Conservation (phyloP, 2,888 invertebrate species). For the Ditula angustiorana region DNA sequence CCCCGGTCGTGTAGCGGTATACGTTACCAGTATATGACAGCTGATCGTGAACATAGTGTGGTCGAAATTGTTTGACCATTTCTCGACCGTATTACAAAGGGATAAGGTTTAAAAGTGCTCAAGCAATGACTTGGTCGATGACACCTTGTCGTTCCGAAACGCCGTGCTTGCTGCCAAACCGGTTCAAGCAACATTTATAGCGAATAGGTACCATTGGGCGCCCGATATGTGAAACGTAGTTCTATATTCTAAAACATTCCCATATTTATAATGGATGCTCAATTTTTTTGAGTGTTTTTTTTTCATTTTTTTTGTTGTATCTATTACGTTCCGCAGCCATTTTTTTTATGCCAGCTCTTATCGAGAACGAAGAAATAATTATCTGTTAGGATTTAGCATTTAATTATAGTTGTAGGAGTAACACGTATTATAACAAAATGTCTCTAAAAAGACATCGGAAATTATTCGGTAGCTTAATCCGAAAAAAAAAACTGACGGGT, state of each 20-base stretch:
- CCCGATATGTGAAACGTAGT: background rate
- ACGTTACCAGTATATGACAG: too few relatives aligned
- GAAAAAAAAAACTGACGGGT: background rate
- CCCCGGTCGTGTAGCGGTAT: too few relatives aligned
- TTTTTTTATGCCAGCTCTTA: conserved; percentile 11
- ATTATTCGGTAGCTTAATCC: background rate
- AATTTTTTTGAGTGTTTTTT: conserved; percentile 11
- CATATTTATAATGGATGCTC: conserved; percentile 4
- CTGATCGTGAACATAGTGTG: too few relatives aligned
- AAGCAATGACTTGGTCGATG: too few relatives aligned
- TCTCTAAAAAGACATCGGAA: background rate
- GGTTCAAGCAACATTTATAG: background rate
- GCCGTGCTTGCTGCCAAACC: background rate
- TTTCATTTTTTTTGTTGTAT: conserved; percentile 15
- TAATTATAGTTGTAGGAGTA: conserved; percentile 7
- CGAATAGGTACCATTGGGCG: background rate
- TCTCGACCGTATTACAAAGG: too few relatives aligned
- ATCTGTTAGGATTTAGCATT: background rate
- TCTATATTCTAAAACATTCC: background rate
- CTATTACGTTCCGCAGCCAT: conserved; percentile 29
- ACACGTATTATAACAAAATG: background rate
- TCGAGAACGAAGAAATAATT: background rate
- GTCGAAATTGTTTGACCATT: too few relatives aligned
- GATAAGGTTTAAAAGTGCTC: too few relatives aligned
- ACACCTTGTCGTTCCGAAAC: too few relatives aligned